Conservation (phyloP, 2,888 invertebrate genomes). For the Falcaria lacertinaria region DNA sequence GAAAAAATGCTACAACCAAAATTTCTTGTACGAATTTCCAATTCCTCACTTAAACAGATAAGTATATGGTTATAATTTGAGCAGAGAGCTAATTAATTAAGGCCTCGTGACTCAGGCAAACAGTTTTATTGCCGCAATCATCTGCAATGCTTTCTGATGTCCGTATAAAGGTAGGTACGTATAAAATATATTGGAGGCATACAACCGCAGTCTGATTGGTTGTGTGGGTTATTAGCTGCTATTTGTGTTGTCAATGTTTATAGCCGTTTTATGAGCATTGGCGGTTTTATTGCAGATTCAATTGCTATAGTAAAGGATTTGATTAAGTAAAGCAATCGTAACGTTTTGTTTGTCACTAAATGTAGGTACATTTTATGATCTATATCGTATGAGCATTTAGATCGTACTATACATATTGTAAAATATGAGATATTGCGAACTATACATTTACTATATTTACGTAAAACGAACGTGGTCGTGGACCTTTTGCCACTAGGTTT, state of each 20-base stretch:
- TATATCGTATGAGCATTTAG: no score
- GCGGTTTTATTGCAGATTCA: constrained; percentile 70
- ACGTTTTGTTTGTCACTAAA: constrained; percentile 52
- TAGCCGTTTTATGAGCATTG: constrained; percentile 66
- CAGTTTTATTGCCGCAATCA: constrained; percentile 69
- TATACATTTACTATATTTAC: no score
- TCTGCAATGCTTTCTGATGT: constrained; percentile 43
- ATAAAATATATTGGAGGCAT: constrained; percentile 58
- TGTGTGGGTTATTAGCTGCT: constrained; percentile 66
- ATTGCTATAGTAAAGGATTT: constrained; percentile 69
- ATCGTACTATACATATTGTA: no score
- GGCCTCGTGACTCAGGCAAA: constrained; percentile 52
- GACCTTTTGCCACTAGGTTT: no score
- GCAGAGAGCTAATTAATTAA: constrained; percentile 49
- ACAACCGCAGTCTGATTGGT: constrained; percentile 57
- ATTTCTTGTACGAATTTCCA: not conserved
- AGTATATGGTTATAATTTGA: constrained; percentile 14
- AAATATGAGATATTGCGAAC: no score
- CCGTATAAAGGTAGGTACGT: constrained; percentile 59
- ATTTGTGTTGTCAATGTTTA: constrained; percentile 77
- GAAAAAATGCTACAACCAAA: not conserved
- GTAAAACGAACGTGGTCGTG: no score
- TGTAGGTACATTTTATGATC: constrained; percentile 37
- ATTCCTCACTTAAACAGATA: not conserved
- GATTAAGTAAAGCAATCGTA: constrained; percentile 67